Evolutionary conservation across 1,140 invertebrate species (phyloP), one percentile per base, ranked within the genome.

Genomic region (Formica exsecta): DNA sequence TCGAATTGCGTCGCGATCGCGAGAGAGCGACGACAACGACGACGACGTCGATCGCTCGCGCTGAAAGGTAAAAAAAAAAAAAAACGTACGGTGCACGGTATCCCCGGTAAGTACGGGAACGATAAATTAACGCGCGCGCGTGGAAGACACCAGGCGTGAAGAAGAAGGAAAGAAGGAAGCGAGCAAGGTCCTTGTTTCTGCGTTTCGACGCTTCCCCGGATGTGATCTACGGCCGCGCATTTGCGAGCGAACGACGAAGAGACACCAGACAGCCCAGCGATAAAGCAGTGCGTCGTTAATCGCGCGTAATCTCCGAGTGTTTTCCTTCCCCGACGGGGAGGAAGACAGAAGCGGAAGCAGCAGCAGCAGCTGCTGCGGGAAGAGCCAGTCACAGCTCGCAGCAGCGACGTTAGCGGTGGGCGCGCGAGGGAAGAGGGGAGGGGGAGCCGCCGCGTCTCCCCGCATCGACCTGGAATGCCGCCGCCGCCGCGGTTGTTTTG

Each of bases 381-480:
- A 32, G 19, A 71, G 79, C 71, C 65, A 48, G 16, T 83, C 51
- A 13, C 66, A 36, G n/a, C 29, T 83, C 51, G 7, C 66, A 22
- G n/a, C 29, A 32, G 16, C 38, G 36, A 57, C 65, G 70, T 7
- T 7, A 8, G 44, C 16, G 61, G 38, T 57, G 22, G 22, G 22
- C 9, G 22, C 36, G 66, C 2, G 48, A 2, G 29, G 51, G 29
- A 19, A 7, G 61, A 22, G 61, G 41, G 19, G 38, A 73, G 86
- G 70, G 32, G 68, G 73, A 41, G 85, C 8, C 64, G 68, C 5
- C 54, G 73, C 74, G 80, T 66, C 29, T 48, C 64, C 76, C 76
- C 79, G 75, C 85, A 85, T 87, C 89, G 89, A 87, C 85, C 87
- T 89, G 89, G 87, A 90, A 90, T 90, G 89, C 62, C 68, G 74